phyloP scores from a whole-genome alignment of 2,113 vertebrate species.

The Myrmophylax atrothorax region DNA sequence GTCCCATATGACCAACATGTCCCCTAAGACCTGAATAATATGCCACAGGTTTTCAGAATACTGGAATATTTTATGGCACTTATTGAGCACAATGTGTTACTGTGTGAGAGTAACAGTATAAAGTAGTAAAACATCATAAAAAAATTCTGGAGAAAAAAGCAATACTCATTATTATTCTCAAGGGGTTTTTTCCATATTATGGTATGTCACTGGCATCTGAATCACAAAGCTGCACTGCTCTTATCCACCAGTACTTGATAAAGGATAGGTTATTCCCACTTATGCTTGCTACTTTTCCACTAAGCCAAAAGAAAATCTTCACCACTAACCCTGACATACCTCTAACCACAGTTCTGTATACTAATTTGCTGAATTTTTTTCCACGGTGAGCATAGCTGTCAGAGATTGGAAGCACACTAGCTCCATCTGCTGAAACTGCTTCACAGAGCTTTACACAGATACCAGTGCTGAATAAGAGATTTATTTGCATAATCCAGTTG shows the following conservation, averaged over 20 bases:
- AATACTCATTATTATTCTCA: not conserved
- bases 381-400: rapidly evolving
- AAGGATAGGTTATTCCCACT: not conserved
- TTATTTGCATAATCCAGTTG: not conserved
- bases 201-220: not conserved
- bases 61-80: not conserved
- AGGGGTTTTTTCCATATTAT: not conserved
- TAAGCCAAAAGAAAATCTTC: not conserved
- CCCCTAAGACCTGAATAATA: not conserved
- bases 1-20: no score
- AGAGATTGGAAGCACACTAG: slow-evolving; percentile 57
- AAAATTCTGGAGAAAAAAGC: not conserved
- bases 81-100: not conserved
- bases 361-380: not conserved
- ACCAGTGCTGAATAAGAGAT: not conserved
- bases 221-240: not conserved
- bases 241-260: not conserved
- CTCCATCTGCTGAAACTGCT: slow-evolving; percentile 71
- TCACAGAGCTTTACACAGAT: not conserved
- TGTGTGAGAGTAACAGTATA: not conserved
- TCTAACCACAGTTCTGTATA: not conserved
- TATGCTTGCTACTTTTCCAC: not conserved
- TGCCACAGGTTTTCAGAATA: not conserved
- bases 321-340: not conserved
- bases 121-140: not conserved